Conservation (phyloP, 2,888 invertebrate species). For the Drosophila crucigera region DNA sequence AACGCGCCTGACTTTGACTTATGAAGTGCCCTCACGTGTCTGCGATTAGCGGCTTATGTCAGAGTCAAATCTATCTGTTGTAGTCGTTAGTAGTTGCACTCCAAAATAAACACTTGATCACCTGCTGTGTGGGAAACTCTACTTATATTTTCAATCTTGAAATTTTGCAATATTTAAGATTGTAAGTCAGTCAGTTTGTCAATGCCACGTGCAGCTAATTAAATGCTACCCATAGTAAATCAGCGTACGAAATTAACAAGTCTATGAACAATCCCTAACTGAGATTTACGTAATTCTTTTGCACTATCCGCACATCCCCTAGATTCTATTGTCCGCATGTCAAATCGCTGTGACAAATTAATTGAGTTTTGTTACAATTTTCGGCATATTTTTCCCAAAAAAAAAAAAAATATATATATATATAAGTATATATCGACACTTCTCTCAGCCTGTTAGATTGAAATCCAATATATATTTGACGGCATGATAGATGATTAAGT, state of each 20-base stretch:
- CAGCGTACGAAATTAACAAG: conserved; percentile 19
- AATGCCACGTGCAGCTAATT: conserved; percentile 46
- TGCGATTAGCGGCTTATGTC: conserved; percentile 69
- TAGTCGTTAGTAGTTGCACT: conserved; percentile 9
- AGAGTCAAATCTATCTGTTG: conserved; percentile 14
- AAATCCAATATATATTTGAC: conserved; percentile 57
- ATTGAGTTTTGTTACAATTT: conserved; percentile 65
- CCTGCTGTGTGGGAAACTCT: conserved; percentile 66
- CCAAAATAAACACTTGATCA: conserved; percentile 32
- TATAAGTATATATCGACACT: conserved; percentile 39
- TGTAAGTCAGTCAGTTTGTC: conserved; percentile 1
- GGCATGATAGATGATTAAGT: conserved; percentile 60
- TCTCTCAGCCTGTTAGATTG: conserved; percentile 40
- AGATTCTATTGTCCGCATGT: conserved; percentile 42
- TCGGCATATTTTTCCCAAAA: conserved; percentile 47
- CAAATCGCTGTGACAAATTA: conserved; percentile 75
- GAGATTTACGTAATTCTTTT: conserved; percentile 29
- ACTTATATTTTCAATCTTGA: neutral
- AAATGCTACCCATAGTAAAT: conserved; percentile 46
- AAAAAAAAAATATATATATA: conserved; percentile 43
- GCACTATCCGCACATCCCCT: conserved; percentile 25
- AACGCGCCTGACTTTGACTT: conserved; percentile 25
- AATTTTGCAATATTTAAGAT: conserved; percentile 6
- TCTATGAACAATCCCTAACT: conserved; percentile 16
- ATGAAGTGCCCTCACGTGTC: conserved; percentile 81